phyloP scores from a whole-genome alignment of 2,797 vertebrate species.

The Monodelphis domestica region DNA sequence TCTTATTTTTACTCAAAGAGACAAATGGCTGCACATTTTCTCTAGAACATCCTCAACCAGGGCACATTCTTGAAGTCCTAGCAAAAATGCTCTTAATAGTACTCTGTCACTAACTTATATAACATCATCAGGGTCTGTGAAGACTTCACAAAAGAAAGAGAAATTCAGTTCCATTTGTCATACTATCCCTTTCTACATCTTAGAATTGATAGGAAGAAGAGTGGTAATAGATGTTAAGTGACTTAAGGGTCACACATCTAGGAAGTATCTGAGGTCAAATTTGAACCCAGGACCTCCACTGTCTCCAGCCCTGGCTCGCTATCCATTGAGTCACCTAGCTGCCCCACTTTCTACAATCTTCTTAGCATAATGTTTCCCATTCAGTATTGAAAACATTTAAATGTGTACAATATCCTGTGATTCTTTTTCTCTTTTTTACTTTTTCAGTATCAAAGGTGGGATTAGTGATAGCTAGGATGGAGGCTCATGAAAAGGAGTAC shows the following conservation, averaged over 20 bases:
- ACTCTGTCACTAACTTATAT: neutral
- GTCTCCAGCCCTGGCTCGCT: too few species aligned
- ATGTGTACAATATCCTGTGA: neutral
- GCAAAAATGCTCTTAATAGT: neutral
- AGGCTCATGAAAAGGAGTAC: neutral
- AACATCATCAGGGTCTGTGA: neutral
- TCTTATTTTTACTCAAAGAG: neutral
- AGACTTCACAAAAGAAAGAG: neutral
- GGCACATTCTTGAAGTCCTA: neutral
- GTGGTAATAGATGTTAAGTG: too few species aligned
- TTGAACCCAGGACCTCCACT: too few species aligned
- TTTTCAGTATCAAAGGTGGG: neutral
- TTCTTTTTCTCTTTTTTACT: neutral
- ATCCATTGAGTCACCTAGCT: too few species aligned
- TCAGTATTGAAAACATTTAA: neutral
- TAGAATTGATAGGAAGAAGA: too few species aligned
- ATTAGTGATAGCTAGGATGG: neutral
- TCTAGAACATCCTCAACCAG: neutral
- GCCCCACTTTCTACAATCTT: too few species aligned
- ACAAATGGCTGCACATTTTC: neutral
- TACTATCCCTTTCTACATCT: neutral
- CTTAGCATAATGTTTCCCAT: neutral
- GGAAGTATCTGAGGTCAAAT: too few species aligned
- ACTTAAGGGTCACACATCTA: too few species aligned
- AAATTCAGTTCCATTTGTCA: neutral